Conservation (phyloP, 2,797 vertebrate genomes). For the Enoplosus armatus region DNA sequence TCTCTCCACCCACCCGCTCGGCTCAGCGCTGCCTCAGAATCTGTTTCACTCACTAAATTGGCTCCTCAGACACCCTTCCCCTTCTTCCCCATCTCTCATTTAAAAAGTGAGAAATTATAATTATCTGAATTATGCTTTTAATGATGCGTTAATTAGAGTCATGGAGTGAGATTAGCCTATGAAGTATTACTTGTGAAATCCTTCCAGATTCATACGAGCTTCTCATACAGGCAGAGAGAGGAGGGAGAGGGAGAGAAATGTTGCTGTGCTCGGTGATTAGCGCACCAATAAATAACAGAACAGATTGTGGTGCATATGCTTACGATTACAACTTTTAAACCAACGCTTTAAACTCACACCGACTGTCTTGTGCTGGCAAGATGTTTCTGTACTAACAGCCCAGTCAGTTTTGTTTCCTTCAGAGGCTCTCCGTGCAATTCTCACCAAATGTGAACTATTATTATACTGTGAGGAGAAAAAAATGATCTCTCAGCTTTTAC, state of each 20-base stretch:
- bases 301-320: constrained; percentile 89
- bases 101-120: constrained; percentile 93
- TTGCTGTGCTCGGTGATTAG: constrained; percentile 83
- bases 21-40: constrained; percentile 71
- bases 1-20: constrained; percentile 64
- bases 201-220: constrained; percentile 82
- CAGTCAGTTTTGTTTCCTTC: constrained; percentile 68
- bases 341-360: constrained; percentile 81
- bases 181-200: constrained; percentile 90
- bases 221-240: constrained; percentile 62
- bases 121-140: constrained; percentile 94
- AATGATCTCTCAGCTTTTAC: constrained; percentile 55
- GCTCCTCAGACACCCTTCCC: constrained; percentile 84
- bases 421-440: constrained; percentile 64
- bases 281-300: constrained; percentile 85
- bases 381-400: constrained; percentile 68
- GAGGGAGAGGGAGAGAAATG: constrained; percentile 66
- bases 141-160: constrained; percentile 94
- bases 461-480: constrained; percentile 52
- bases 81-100: constrained; percentile 85
- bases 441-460: constrained; percentile 78
- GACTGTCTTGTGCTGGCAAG: constrained; percentile 74
- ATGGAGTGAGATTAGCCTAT: constrained; percentile 90
- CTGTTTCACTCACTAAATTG: constrained; percentile 85
- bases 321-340: constrained; percentile 87